A percentile compares a stretch with the other conserved stretches of the same genome.
phyloP scores from a whole-genome alignment of 2,888 invertebrate species.

The Amblyteles armatorius region DNA sequence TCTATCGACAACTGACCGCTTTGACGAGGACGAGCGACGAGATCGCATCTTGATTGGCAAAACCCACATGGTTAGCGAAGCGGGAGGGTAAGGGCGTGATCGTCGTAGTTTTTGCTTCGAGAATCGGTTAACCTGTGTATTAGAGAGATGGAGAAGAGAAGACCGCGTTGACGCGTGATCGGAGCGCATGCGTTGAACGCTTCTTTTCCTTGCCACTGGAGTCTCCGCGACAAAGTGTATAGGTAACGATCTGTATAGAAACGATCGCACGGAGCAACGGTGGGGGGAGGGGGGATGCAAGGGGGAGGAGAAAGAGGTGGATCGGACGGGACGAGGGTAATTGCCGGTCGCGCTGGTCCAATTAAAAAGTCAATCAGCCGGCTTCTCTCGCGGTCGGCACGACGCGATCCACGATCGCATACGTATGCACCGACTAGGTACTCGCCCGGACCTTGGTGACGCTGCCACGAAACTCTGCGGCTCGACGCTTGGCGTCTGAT shows the following conservation, averaged over 20 bases:
- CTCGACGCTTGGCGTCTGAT: not conserved
- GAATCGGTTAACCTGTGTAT: slow-evolving; percentile 44
- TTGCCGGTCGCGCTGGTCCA: slow-evolving; percentile 80
- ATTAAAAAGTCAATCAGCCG: slow-evolving; percentile 84
- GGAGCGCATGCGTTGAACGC: slow-evolving; percentile 42
- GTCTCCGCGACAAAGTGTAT: slow-evolving; percentile 1
- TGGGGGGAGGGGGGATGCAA: slow-evolving; percentile 51
- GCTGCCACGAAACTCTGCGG: not conserved
- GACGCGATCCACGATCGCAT: slow-evolving; percentile 9
- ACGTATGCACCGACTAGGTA: slow-evolving; percentile 16
- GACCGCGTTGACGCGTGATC: slow-evolving; percentile 55
- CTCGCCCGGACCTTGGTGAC: slow-evolving; percentile 53
- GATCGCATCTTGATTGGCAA: slow-evolving; percentile 75
- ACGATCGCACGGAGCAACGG: slow-evolving; percentile 33
- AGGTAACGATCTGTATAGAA: not conserved
- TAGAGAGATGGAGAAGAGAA: slow-evolving; percentile 48
- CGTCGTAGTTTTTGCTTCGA: slow-evolving; percentile 65
- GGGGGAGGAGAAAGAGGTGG: slow-evolving; percentile 64
- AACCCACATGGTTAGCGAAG: slow-evolving; percentile 70
- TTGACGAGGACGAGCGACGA: slow-evolving; percentile 52
- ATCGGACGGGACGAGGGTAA: slow-evolving; percentile 74
- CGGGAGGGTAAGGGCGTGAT: slow-evolving; percentile 68
- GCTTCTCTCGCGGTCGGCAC: slow-evolving; percentile 54
- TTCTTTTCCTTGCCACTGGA: slow-evolving; percentile 21
- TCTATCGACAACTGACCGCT: slow-evolving; percentile 53